Evolutionary conservation across 1,140 invertebrate species (phyloP).

Genomic region (Macrostomum lignano): DNA sequence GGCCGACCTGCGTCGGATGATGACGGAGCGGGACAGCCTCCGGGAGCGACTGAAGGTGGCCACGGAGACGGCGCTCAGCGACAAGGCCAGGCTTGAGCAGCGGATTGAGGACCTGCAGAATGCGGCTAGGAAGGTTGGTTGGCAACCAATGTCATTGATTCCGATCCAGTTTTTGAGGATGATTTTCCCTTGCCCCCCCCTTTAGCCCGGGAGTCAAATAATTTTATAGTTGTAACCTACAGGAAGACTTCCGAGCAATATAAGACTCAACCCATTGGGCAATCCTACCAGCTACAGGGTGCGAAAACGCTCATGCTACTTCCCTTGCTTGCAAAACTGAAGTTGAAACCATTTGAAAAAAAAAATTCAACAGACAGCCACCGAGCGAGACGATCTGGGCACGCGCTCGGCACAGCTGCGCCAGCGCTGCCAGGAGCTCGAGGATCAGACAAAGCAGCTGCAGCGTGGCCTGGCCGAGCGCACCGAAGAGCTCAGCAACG

Average conservation of each 20-base stretch:
- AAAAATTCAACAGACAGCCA: too few species aligned
- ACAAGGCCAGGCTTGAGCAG: slow-evolving; percentile 24
- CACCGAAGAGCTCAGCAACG: slow-evolving; percentile 8
- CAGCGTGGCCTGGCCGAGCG: slow-evolving; percentile 13
- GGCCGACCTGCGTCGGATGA: slow-evolving; percentile 16
- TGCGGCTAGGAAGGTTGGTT: slow-evolving; percentile 4
- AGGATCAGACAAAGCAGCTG: slow-evolving; percentile 12
- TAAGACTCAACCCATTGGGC: too few species aligned
- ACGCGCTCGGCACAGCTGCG: slow-evolving; percentile 13
- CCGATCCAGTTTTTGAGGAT: too few species aligned
- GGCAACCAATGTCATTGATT: too few species aligned
- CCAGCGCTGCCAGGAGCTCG: slow-evolving; percentile 14
- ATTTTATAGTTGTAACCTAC: too few species aligned
- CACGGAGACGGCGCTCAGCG: slow-evolving; percentile 29
- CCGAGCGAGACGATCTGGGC: slow-evolving; percentile 14
- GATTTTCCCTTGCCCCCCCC: too few species aligned
- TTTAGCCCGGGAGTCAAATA: too few species aligned
- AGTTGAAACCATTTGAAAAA: too few species aligned
- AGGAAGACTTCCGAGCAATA: too few species aligned
- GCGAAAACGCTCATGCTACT: too few species aligned
- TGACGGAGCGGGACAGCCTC: slow-evolving; percentile 23
- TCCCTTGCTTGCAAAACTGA: slow-evolving; percentile 7
- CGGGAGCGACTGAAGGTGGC: slow-evolving; percentile 19
- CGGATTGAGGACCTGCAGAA: slow-evolving; percentile 19
- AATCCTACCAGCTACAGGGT: too few species aligned